Base-by-base conservation (phyloP, 2,797 vertebrate genomes). In the Pseudotriccus pelzelni region DNA sequence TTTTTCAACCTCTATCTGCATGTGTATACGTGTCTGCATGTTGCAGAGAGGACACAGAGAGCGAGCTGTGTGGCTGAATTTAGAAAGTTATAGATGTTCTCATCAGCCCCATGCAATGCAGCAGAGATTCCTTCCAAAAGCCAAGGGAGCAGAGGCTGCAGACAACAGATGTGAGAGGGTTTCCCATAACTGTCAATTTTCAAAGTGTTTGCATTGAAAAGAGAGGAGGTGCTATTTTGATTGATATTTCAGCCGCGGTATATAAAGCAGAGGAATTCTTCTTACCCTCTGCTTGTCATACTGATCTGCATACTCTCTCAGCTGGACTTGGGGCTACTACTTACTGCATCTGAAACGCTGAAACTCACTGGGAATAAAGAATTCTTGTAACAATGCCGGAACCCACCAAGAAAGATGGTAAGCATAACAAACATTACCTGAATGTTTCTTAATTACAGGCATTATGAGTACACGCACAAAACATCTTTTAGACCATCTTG, bases 391-490 rank as follows among this genome's bases (percentile, higher is more conserved):
- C 97, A 98, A 99, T 99, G 99, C 99, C 99, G 96, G 99, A 99
- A 98, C 99, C 99, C 97, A 98, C 99, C 91, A 99, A 99, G 97
- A 99, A 99, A 98, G 98, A 99, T 76, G 98, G 98, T 98, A 98
- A 98, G 98, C 58, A 37, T 87, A 74, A 44, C 13, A 62, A 85
- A 60, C 41, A 59, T n/a, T 88, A 84, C 46, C 8, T 39, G 52
- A 78, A 34, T 2, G 0, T 84, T 92, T 93, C 73, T 89, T 90
- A 86, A 36, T 68, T 69, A 32, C n/a, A 39, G 37, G 47, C 74
- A 44, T 64, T 56, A 52, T 2, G 19, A 56, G 41, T 23, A 34
- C 32, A 25, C 55, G 32, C 27, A n/a, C 5, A 12, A 55, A 84
- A 20, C 34, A 23, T 36, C n/a, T 90, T 94, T 69, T 30, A 84